Percentiles rank a stretch among this genome's conserved stretches.
These are phyloP conservation scores for Takifugu ocellatus DNA, from an alignment of 2,797 vertebrate genomes.

Conservation along the genomic window DNA sequence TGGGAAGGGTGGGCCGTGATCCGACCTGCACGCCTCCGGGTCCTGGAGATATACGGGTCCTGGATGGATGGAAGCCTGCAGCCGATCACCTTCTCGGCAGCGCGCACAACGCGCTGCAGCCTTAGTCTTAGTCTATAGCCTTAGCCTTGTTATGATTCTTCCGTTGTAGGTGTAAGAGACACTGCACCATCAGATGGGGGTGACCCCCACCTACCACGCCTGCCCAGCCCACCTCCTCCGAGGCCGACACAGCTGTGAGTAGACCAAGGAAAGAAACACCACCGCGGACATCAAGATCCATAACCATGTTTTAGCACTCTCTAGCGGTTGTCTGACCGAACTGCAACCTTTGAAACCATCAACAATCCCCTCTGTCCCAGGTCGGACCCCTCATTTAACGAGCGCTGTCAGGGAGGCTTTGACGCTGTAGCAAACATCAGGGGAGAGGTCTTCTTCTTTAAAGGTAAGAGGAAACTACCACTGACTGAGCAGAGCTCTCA, in stretches of 20 bases:
- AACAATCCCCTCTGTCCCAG: slow-evolving; percentile 39
- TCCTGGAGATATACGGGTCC: too few species aligned
- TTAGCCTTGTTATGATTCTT: slow-evolving; percentile 11
- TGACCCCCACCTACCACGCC: slow-evolving; percentile 44
- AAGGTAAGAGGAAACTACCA: slow-evolving; percentile 63
- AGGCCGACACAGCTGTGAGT: slow-evolving; percentile 69
- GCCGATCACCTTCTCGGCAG: too few species aligned
- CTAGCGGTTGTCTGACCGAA: too few species aligned
- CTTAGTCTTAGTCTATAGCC: neutral
- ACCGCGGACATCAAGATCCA: neutral
- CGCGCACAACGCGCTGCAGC: too few species aligned
- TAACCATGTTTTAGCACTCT: too few species aligned
- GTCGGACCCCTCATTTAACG: slow-evolving; percentile 49
- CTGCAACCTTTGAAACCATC: too few species aligned
- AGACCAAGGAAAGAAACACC: neutral
- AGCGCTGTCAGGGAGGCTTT: slow-evolving; percentile 81
- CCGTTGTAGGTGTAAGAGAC: slow-evolving; percentile 54
- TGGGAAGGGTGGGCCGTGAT: too few species aligned
- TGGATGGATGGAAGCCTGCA: too few species aligned
- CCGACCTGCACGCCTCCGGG: too few species aligned
- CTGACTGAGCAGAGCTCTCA: neutral
- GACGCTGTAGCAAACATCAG: slow-evolving; percentile 86
- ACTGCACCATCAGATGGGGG: slow-evolving; percentile 9
- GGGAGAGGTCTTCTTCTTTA: slow-evolving; percentile 90
- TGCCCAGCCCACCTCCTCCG: slow-evolving; percentile 52